Evolutionary conservation across 37 sponge, comb jelly and placozoan species (phyloP), one percentile per base, ranked within the genome.

Genomic region (Ianthella basta): DNA sequence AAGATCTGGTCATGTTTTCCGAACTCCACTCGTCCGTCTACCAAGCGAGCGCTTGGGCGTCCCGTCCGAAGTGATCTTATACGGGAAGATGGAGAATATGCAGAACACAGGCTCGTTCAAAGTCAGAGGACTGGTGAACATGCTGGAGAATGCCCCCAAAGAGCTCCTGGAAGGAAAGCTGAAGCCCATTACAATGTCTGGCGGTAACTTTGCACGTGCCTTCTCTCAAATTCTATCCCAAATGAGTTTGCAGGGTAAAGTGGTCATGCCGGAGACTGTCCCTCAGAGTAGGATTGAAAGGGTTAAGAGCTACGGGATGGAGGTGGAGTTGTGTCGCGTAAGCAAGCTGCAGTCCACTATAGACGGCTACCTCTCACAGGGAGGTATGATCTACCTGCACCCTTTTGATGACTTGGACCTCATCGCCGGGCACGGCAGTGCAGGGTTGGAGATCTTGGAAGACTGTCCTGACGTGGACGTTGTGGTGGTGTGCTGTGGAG

Each of bases 401-500:
- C 91, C 91, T 21, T 91, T 83, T 59, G 87, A 91, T 54, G 87
- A 91, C 84, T 32, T 50, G 27, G 33, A 83, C 34, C 87, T 91
- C 54, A 91, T 91, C 25, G 86, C 84, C 8, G 91, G 91, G 19
- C 73, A 91, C 39, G 91, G 87, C 33, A 87, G 88, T 72, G 50
- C 57, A 14, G 91, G 91, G 1, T 38, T 85, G 59, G 92, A 91
- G 86, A 84, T 91, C 4, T 24, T 89, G 39, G 79, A 91, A 38
- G 89, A 91, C 29, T 13, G 60, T 19, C 59, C 75, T 4, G 81
- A 79, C 5, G 64, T 85, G 14, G 92, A 91, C 53, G 59, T 91
- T 1, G 86, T 91, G 12, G 56, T 91, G 23, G 92, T 88, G 21
- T 91, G 92, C 29, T 88, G 88, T 70, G 92, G 92, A 16, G 92